phyloP scores from a whole-genome alignment of 2,113 vertebrate genomes.

The Natator depressus region DNA sequence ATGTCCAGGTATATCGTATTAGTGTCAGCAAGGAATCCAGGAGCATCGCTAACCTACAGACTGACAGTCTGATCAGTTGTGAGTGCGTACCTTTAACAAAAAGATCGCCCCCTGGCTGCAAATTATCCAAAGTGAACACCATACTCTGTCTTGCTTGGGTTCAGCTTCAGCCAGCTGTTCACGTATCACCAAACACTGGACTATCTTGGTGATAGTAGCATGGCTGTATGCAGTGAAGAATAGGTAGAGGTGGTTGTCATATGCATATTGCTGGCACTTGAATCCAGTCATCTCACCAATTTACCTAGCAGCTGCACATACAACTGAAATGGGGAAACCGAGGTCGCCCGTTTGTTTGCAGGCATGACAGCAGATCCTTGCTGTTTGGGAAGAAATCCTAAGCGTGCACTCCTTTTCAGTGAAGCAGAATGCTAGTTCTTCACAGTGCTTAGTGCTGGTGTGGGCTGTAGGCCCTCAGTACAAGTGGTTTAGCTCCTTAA shows the following conservation, averaged over 20 bases:
- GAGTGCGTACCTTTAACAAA: background rate
- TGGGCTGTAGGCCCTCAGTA: background rate
- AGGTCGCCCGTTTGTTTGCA: background rate
- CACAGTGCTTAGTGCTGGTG: background rate
- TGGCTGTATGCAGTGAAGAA: background rate
- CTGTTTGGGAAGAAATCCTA: background rate
- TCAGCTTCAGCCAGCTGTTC: background rate
- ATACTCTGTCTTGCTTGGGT: background rate
- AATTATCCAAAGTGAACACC: background rate
- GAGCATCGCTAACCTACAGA: background rate
- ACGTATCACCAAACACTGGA: background rate
- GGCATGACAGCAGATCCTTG: background rate
- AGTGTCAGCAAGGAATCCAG: background rate
- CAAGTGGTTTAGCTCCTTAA: background rate
- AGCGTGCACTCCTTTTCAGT: background rate
- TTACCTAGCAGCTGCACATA: background rate
- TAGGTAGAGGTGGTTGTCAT: background rate
- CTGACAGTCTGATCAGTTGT: background rate
- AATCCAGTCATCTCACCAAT: background rate
- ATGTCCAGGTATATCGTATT: background rate
- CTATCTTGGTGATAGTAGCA: background rate
- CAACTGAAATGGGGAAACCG: background rate
- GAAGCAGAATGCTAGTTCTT: background rate
- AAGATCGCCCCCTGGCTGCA: background rate
- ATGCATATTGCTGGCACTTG: background rate